Evolutionary conservation across 2,888 invertebrate species (phyloP).

Genomic region (Epinotia ramella): DNA sequence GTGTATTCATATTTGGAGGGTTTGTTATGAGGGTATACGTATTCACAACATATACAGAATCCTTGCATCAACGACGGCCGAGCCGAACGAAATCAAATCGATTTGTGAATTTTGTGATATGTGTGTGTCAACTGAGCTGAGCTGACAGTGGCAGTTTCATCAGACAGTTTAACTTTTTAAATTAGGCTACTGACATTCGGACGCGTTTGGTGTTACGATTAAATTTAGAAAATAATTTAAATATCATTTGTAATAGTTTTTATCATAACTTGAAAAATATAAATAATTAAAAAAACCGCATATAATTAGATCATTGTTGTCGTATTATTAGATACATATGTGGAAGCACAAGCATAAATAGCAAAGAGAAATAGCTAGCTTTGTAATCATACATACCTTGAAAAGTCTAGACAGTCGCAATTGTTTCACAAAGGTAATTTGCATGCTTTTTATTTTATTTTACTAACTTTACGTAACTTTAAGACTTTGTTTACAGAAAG

Average conservation of each 20-base stretch:
- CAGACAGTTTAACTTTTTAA: neutral
- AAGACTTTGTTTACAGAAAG: neutral
- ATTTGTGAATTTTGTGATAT: neutral
- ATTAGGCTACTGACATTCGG: neutral
- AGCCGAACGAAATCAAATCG: neutral
- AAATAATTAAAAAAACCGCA: no score
- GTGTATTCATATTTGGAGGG: neutral
- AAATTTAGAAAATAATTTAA: neutral
- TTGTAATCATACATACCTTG: constrained; percentile 13
- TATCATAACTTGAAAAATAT: no score
- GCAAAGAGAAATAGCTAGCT: neutral
- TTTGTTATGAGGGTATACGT: neutral
- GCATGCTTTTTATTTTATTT: constrained; percentile 7
- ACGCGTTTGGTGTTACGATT: neutral
- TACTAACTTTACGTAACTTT: neutral
- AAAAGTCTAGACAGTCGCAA: constrained; percentile 19
- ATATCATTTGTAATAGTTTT: no score
- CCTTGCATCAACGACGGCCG: neutral
- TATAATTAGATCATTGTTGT: no score
- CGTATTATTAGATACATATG: no score
- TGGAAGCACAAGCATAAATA: no score
- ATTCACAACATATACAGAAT: neutral
- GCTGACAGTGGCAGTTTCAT: no score
- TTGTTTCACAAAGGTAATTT: constrained; percentile 15
- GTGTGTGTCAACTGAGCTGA: no score